A percentile compares a stretch with the other conserved stretches of the same genome.
These are phyloP conservation scores for Coendou prehensilis DNA, from an alignment of 2,797 vertebrate species.

Conservation along the genomic window DNA sequence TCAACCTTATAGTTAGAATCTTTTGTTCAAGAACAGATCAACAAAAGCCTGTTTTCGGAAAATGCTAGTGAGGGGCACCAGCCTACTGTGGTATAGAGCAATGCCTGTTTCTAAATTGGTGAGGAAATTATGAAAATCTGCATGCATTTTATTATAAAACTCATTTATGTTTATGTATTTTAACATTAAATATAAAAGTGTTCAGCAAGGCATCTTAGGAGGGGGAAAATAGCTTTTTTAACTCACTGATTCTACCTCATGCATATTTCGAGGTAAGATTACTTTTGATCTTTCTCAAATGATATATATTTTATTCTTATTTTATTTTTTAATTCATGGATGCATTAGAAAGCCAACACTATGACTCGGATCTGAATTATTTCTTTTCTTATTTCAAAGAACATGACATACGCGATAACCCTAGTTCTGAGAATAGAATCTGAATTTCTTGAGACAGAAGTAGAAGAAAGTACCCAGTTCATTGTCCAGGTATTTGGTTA, in stretches of 20 bases:
- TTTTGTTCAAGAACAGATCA: constrained; percentile 46
- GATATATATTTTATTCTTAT: constrained; percentile 49
- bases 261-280: constrained; percentile 70
- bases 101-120: constrained; percentile 17
- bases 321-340: constrained; percentile 79
- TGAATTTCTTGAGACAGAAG: background rate
- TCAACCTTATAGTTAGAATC: constrained; percentile 61
- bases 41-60: background rate
- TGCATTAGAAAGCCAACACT: constrained; percentile 71
- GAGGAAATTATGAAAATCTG: constrained; percentile 36
- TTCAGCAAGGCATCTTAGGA: constrained; percentile 42
- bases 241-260: constrained; percentile 57
- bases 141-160: background rate
- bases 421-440: constrained; percentile 1
- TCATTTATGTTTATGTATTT: constrained; percentile 40
- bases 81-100: background rate
- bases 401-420: background rate
- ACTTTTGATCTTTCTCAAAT: constrained; percentile 69
- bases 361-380: constrained; percentile 26
- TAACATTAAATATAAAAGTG: constrained; percentile 75
- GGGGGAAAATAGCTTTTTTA: background rate
- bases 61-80: constrained; percentile 27
- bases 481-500: background rate
- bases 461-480: constrained; percentile 37
- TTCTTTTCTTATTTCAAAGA: constrained; percentile 69